Evolutionary conservation across 2,888 invertebrate species (phyloP), one percentile per base, ranked within the genome.

Genomic region (Megastigmus dorsalis): DNA sequence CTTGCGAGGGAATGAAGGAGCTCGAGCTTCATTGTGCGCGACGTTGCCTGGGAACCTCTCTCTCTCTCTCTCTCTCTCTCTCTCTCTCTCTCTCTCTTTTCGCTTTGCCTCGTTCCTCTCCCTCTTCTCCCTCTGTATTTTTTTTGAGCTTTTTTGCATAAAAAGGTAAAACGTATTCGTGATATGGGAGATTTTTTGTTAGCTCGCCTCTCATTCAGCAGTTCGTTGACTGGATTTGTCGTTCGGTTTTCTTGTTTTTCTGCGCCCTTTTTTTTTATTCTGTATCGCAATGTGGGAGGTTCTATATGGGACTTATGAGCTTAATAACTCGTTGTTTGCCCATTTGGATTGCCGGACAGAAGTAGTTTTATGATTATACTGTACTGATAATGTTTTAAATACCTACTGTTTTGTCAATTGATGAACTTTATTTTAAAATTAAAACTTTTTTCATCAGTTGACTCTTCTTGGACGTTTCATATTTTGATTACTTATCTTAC

Each of bases 81-180:
- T 41, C n/a, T 52, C n/a, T 45, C 4, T 62, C 36, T 7, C 30
- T 50, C 7, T 9, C 43, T 28, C 28, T 38, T 23, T 66, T 66
- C 15, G 50, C 33, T n/a, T n/a, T n/a, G n/a, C n/a, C n/a, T n/a
- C n/a, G n/a, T n/a, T n/a, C n/a, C n/a, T 10, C 28, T 38, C 9
- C 48, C 2, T 68, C 28, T 45, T 48, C 38, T 26, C 3, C 30
- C 28, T 28, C 18, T 41, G 9, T 52, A 6, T 45, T 1, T 62
- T 20, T 7, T 18, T 50, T 4, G 4, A 30, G 18, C 28, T 38
- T 23, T 66, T 66, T 13, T 23, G 33, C 10, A 33, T 13, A 52
- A 41, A 60, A 57, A 13, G n/a, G n/a, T 30, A 52, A 69, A 69
- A 69, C 52, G 30, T 48, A 60, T 59, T 69, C 69, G 41, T 38